Evolutionary conservation across 2,797 vertebrate genomes (phyloP), one percentile per base, ranked within the genome.

Genomic region (Callimico goeldii): DNA sequence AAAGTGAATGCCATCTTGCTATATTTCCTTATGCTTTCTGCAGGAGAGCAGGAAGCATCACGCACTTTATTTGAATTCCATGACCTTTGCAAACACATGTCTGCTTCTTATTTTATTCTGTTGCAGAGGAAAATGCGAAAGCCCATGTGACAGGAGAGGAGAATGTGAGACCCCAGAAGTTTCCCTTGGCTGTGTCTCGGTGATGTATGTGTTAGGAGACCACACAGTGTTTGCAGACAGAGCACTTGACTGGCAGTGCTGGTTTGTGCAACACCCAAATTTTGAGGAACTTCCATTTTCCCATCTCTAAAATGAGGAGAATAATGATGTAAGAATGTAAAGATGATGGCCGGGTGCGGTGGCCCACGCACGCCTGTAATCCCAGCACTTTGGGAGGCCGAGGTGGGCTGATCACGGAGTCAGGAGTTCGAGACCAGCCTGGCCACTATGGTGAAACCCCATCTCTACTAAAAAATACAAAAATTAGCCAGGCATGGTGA

Each of bases 21-120:
- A 3, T 50, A 24, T 57, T 70, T 76, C 36, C 64, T 50, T 14
- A 0, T 0, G 30, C 85, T 89, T 91, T 64, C 92, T 76, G 85
- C n/a, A 24, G 36, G 82, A 90, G 79, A 6, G 39, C n/a, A 88
- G 83, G 79, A 61, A 0, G 12, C 70, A 6, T 1, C 1, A 0
- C 30, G 55, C 50, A 41, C 88, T 58, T 90, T 33, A 88, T 94
- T 92, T 96, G 81, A 96, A 92, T 97, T 83, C 88, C 1, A 2
- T 0, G 55, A 90, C 88, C 95, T 97, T 96, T 94, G 88, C 58
- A 33, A 90, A 84, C 73, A 67, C 57, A 48, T 2, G 33, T 7
- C 84, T 83, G 90, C 95, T 94, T 64, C 77, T 94, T 52, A 28
- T 92, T 88, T 64, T 30, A 57, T 61, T 81, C 76, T 20, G 19